Evolutionary conservation across 2,888 invertebrate genomes (phyloP).

Genomic region (Folsomia manolachei): DNA sequence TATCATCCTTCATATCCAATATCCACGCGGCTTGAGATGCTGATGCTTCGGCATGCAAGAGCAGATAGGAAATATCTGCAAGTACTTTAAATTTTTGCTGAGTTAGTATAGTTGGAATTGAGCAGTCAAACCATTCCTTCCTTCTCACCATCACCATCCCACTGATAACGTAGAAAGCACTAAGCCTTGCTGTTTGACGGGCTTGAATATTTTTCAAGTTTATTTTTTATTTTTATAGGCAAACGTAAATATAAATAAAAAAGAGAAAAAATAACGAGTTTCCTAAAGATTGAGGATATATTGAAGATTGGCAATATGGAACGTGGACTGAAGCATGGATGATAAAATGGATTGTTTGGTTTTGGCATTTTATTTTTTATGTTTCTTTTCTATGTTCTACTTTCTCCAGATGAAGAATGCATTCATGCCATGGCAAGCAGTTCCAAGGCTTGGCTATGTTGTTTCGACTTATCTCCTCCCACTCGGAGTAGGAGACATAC

Average conservation of each 20-base stretch:
- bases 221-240: conserved; percentile 1
- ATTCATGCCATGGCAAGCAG: neutral
- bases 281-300: neutral
- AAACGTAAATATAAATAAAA: conserved; percentile 4
- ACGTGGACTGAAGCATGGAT: neutral
- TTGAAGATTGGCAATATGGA: conserved; percentile 4
- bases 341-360: conserved; percentile 6
- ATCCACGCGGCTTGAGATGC: no score
- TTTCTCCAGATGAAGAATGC: neutral
- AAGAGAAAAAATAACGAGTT: conserved; percentile 6
- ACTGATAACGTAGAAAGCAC: neutral
- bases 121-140: neutral
- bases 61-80: neutral
- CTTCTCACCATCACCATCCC: no score
- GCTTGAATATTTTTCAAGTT: neutral
- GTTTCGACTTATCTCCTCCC: neutral
- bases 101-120: neutral
- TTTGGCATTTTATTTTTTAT: neutral
- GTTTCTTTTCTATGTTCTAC: neutral
- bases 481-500: no score
- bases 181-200: neutral
- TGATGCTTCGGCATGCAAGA: neutral
- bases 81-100: neutral
- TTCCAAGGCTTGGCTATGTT: no score
- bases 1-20: conserved; percentile 1